Conservation (phyloP, 2,888 invertebrate species). For the Ariolimax columbianus region DNA sequence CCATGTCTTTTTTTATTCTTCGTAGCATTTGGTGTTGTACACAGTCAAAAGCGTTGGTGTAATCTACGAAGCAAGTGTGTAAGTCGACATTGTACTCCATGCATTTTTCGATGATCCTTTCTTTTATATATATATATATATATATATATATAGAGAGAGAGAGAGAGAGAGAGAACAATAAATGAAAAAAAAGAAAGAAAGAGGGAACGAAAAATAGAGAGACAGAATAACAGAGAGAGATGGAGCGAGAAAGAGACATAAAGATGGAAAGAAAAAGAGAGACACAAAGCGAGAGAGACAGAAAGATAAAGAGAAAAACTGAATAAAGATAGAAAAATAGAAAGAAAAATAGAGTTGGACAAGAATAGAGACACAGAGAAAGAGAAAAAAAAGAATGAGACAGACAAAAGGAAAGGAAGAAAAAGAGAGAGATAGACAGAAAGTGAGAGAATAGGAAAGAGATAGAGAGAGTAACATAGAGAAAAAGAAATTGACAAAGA, state of each 20-base stretch:
- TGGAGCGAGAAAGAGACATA: not conserved
- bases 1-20: no score
- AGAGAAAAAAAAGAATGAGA: constrained; percentile 2
- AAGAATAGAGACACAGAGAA: not conserved
- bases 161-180: not conserved
- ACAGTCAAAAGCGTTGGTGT: no score
- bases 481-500: no score
- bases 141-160: not conserved
- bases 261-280: constrained; percentile 38
- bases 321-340: not conserved
- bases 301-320: constrained; percentile 41
- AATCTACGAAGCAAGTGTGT: no score
- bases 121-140: no score
- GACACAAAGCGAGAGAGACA: not conserved
- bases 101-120: no score
- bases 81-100: no score
- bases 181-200: not conserved
- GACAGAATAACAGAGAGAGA: not conserved
- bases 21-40: no score
- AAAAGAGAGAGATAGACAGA: not conserved
- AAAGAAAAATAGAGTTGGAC: not conserved
- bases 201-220: no score
- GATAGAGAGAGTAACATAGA: not conserved
- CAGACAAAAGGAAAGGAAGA: constrained; percentile 1
- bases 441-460: not conserved